Base-by-base conservation (phyloP, 2,888 invertebrate genomes). In the Drosophila incognita region DNA sequence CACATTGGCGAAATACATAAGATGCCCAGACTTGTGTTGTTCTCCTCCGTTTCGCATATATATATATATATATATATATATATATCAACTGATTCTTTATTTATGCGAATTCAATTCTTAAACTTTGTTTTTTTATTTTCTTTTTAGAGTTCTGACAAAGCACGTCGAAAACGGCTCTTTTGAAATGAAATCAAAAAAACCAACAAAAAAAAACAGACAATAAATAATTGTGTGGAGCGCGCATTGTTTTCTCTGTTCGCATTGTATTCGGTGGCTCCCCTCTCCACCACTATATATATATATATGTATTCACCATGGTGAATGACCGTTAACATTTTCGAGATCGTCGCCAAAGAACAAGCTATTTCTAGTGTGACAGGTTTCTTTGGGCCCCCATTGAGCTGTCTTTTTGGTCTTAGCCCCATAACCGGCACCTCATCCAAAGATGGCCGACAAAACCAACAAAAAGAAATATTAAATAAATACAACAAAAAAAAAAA, bases 241-340 rank as follows among this genome's bases (percentile, higher is more conserved):
- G 62, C 73, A 58, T 82, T 82, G 84, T 84, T 70, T 72, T 72
- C 49, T 54, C 69, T 33, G 33, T 72, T 74, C 33, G 42, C 63
- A 61, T 66, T 76, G 56, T 51, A 56, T 49, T 60, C 54, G 57
- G 29, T 42, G 42, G 6, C 18, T 27, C 21, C 56, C 18, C 8
- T 11, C 8, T 40, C 38, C 38, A n/a, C n/a, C 4, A 1, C 5
- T 35, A 13, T 35, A 13, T 13, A 13, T 13, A 13, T 5, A 13
- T 35, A 2, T 13, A 2, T 8, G 3, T 21, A 21, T 18, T 36
- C 11, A 2, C 38, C 31, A 27, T 87, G 83, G 83, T 87, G 83
- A 85, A 85, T 85, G 84, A 88, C 89, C 84, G 84, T 88, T 86
- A 86, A 81, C 76, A 79, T 81, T 72, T 76, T 69, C 51, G 66